These are phyloP conservation scores for Nanger granti DNA, from an alignment of 2,113 vertebrate genomes.

Conservation along the genomic window DNA sequence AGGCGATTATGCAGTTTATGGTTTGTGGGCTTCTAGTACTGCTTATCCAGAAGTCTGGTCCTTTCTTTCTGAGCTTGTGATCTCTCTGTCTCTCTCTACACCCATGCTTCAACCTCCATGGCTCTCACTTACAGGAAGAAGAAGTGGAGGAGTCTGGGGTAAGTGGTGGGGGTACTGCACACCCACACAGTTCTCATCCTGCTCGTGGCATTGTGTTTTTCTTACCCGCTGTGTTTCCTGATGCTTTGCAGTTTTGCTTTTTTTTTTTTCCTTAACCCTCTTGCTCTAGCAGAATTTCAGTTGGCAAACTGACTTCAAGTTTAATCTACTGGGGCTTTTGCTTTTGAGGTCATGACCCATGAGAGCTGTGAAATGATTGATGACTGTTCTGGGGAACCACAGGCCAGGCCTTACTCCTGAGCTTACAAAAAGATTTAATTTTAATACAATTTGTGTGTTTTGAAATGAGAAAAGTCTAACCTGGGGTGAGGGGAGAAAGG, in stretches of 20 bases:
- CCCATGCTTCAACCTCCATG: constrained; percentile 92
- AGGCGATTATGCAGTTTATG: constrained; percentile 60
- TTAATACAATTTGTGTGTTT: constrained; percentile 20
- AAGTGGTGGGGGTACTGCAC: constrained; percentile 85
- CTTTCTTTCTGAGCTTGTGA: constrained; percentile 95
- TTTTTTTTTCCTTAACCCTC: constrained; percentile 75
- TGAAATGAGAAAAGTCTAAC: constrained; percentile 26
- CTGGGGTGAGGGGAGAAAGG: neutral
- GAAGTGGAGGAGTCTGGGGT: constrained; percentile 99
- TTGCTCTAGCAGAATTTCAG: constrained; percentile 62
- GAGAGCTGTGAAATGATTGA: constrained; percentile 59
- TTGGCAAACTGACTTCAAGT: constrained; percentile 69
- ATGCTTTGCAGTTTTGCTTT: constrained; percentile 68
- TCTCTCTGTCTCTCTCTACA: constrained; percentile 87
- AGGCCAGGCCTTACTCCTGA: neutral
- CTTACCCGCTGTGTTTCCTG: constrained; percentile 77
- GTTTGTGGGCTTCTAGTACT: constrained; percentile 81
- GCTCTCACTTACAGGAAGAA: constrained; percentile 98
- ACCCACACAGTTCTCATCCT: constrained; percentile 70
- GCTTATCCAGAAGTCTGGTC: constrained; percentile 85
- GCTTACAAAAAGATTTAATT: neutral
- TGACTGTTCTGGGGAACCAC: neutral
- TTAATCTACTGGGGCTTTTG: constrained; percentile 76
- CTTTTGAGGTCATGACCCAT: constrained; percentile 69
- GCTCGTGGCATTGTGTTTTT: constrained; percentile 68